Conservation (phyloP, 2,113 vertebrate species). For the Trematomus loennbergii region DNA sequence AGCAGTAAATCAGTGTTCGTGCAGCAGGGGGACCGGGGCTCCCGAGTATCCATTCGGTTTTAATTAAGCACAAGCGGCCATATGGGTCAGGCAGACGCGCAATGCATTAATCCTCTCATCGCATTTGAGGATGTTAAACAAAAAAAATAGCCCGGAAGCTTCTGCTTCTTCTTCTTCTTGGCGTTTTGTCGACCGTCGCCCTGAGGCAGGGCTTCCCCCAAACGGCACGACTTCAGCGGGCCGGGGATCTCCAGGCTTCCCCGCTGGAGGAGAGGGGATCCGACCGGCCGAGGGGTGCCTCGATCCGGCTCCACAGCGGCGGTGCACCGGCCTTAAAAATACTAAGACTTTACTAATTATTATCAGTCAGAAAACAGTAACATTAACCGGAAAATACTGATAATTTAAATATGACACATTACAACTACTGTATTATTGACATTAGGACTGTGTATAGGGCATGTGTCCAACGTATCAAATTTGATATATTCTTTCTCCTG, state of each 20-base stretch:
- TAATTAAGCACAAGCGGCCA: constrained; percentile 77
- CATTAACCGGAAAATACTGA: background rate
- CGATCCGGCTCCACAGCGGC: background rate
- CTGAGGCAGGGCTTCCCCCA: constrained; percentile 51
- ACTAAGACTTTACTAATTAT: too few species aligned
- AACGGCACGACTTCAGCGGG: constrained; percentile 11
- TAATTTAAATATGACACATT: too few species aligned
- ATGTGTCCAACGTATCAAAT: background rate
- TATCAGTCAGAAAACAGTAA: background rate
- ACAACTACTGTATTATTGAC: too few species aligned
- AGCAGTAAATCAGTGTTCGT: constrained; percentile 43
- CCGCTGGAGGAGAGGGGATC: constrained; percentile 17
- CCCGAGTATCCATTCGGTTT: constrained; percentile 61
- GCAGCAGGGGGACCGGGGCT: background rate
- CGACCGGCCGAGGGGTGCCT: background rate
- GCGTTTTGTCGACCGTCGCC: constrained; percentile 35
- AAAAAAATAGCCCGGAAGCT: constrained; percentile 33
- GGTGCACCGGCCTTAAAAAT: background rate
- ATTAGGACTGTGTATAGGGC: too few species aligned
- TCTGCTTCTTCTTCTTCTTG: constrained; percentile 21
- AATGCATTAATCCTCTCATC: constrained; percentile 76
- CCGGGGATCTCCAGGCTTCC: constrained; percentile 39
- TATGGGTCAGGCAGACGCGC: constrained; percentile 76
- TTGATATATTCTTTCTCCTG: background rate
- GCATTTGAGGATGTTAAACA: constrained; percentile 70